Percentiles rank a stretch among this genome's conserved stretches.
phyloP scores from a whole-genome alignment of 2,113 vertebrate species.

The Grus americana region DNA sequence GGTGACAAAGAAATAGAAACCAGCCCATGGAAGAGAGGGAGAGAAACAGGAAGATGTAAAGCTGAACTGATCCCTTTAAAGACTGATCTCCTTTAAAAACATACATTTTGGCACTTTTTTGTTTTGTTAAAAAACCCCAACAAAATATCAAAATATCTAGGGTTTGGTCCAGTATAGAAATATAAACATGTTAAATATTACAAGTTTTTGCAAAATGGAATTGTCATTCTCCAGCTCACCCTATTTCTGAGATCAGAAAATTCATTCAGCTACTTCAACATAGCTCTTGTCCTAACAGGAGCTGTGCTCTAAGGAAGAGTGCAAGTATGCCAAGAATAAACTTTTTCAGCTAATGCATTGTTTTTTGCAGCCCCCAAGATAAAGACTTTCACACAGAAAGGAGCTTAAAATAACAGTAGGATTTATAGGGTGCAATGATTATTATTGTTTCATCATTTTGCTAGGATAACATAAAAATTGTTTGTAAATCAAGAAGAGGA shows the following conservation, averaged over 20 bases:
- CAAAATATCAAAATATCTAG: neutral
- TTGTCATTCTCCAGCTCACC: neutral
- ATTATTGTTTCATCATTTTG: neutral
- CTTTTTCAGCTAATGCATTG: neutral
- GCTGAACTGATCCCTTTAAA: neutral
- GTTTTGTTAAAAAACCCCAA: neutral
- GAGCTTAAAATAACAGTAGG: neutral
- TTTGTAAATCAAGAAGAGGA: neutral
- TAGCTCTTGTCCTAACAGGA: neutral
- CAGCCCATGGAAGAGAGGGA: neutral
- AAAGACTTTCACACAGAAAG: neutral
- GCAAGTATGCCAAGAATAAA: neutral
- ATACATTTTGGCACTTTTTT: neutral
- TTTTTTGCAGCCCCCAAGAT: neutral
- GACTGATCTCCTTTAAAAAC: neutral
- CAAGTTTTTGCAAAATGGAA: neutral
- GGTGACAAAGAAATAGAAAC: neutral
- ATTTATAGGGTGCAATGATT: neutral
- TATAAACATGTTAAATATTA: neutral
- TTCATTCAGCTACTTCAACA: neutral
- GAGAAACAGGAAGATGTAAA: neutral
- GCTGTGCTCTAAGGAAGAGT: neutral
- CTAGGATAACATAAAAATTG: neutral
- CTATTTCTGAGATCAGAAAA: neutral
- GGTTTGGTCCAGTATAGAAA: neutral